Base-by-base conservation (phyloP, 1,140 invertebrate genomes). In the Adoxophyes honmai region DNA sequence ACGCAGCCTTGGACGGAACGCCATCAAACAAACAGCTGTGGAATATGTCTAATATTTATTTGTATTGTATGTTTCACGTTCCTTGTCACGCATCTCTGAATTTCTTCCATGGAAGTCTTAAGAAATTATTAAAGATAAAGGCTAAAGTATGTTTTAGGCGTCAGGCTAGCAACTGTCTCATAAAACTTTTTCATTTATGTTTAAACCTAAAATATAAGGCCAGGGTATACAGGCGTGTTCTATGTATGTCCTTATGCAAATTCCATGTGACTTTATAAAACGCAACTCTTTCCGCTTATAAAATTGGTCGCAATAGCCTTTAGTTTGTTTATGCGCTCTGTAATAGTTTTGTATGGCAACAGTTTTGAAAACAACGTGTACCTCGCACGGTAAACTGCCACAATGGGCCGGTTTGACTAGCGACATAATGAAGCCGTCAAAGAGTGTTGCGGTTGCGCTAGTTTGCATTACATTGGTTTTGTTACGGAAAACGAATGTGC, bases 391-490 rank as follows among this genome's bases (percentile, higher is more conserved):
- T 16, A 21, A 28, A 33, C n/a, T 11, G 21, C 42, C 16, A 28
- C n/a, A 28, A 11, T n/a, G 16, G 21, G 2, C 6, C 21, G 21
- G 21, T 28, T 28, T 28, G 21, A 28, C 21, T 28, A 28, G 16
- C 10, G 10, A 13, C n/a, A 11, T 28, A 28, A 48, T 11, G 18
- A 0, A 28, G 16, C 21, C 21, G 42, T 4, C 11, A 28, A 28
- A 28, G 21, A 48, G 16, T 48, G 39, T 28, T 44, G 21, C 18
- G 42, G 42, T 48, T 7, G 42, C 42, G 21, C 21, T 48, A 13
- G n/a, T 48, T 48, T 48, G 42, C 42, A 48, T 48, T 33, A 48
- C 42, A 48, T 18, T 48, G 42, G 16, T 18, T 48, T 48, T 48
- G 42, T 48, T 48, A 1, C 8, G 42, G 42, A 48, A 28, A 48